Base-by-base conservation (phyloP, 2,113 vertebrate genomes). In the Oophaga pumilio region DNA sequence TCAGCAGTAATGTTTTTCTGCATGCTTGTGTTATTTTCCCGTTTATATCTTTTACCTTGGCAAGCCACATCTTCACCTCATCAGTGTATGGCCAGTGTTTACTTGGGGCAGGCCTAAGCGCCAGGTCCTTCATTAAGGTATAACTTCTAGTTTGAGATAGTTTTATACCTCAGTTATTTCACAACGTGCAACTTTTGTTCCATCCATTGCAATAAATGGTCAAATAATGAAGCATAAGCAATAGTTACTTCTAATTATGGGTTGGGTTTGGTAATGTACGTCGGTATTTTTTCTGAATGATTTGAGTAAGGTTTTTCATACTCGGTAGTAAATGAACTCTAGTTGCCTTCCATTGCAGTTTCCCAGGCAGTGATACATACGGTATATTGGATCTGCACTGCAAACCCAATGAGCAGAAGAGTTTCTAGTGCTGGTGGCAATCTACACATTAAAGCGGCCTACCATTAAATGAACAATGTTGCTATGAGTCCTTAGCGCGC, bases 21-120 rank as follows among this genome's bases (percentile, higher is more conserved):
- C 86, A 87, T 87, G 86, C 79, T 74, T n/a, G 24, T 82, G 53
- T 87, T 82, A 52, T 87, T 87, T 74, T 76, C 26, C 9, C 28
- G 22, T 59, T 73, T 76, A 22, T 64, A 24, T 64, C 22, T 79
- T 79, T 86, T 86, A n/a, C 28, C 50, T 57, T 24, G 78, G n/a
- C 14, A 66, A 85, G 26, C 8, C 73, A 77, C 74, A 24, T 69
- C 62, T 53, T 69, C 81, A 77, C 74, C 69, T 76, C 52, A 76
- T 85, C 14, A 24, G 28, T 85, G 28, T 60, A 33, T 77, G 56
- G 13, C 20, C 50, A 85, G 33, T 77, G n/a, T 28, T 76, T 85
- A 50, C 43, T 24, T 77, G 22, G 73, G 73, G 59, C 43, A 26
- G 71, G 28, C 17, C 0, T 76, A 18, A 24, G 50, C 52, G 49